A percentile compares a stretch with the other conserved stretches of the same genome.
phyloP scores from a whole-genome alignment of 2,113 vertebrate species.

The Thinocorus orbignyianus region DNA sequence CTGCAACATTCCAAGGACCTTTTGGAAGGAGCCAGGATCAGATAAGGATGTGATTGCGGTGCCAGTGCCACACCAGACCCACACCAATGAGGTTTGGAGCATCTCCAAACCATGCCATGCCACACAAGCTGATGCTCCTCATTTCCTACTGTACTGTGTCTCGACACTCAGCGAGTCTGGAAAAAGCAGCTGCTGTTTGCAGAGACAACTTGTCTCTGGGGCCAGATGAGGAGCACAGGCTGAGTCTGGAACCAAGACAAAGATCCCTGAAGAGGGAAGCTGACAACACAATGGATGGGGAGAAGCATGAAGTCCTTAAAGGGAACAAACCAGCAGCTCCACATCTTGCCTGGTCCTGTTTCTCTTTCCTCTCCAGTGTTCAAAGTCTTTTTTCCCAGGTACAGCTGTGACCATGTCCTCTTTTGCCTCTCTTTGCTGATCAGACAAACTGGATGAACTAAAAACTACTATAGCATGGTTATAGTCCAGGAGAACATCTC shows the following conservation, averaged over 20 bases:
- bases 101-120: not conserved
- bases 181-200: not conserved
- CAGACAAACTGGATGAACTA: not conserved
- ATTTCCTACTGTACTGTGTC: not conserved
- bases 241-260: not conserved
- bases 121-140: not conserved
- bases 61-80: not conserved
- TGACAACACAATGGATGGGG: not conserved
- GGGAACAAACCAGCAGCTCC: not conserved
- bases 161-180: not conserved
- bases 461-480: not conserved
- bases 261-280: not conserved
- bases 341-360: not conserved
- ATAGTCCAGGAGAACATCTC: not conserved
- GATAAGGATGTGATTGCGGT: not conserved
- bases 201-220: not conserved
- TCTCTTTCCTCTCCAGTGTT: not conserved
- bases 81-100: not conserved
- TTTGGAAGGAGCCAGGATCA: not conserved
- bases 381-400: not conserved
- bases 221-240: not conserved
- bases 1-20: not conserved
- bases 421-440: not conserved
- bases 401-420: not conserved
- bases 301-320: not conserved